Conservation (phyloP, 2,113 vertebrate species). For the Aegithalos caudatus region DNA sequence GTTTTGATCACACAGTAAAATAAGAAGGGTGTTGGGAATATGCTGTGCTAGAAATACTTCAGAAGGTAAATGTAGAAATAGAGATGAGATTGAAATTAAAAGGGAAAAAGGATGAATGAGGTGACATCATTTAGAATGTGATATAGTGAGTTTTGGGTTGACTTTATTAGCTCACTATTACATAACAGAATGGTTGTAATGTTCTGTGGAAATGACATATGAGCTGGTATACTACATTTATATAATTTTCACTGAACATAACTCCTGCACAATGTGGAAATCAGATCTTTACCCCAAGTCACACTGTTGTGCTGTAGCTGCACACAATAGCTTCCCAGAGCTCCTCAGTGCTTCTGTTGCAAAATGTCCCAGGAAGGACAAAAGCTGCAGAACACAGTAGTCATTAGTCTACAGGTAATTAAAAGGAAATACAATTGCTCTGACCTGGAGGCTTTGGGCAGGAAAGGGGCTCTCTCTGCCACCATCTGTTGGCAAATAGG, state of each 20-base stretch:
- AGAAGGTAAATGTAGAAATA: slow-evolving; percentile 44
- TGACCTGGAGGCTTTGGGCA: neutral
- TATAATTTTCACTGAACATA: slow-evolving; percentile 67
- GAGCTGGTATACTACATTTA: slow-evolving; percentile 51
- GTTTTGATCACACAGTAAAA: slow-evolving; percentile 52
- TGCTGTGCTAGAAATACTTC: slow-evolving; percentile 15
- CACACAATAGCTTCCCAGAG: neutral
- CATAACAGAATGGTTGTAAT: slow-evolving; percentile 60
- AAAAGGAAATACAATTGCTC: neutral
- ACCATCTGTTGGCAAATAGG: slow-evolving; percentile 17
- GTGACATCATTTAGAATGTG: slow-evolving; percentile 43
- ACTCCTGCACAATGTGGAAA: slow-evolving; percentile 55
- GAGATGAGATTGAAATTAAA: slow-evolving; percentile 64
- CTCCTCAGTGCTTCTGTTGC: neutral
- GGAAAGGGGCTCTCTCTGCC: slow-evolving; percentile 12
- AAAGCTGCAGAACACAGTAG: neutral
- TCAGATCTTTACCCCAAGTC: neutral
- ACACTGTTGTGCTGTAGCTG: neutral
- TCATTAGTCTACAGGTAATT: neutral
- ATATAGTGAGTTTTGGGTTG: slow-evolving; percentile 58
- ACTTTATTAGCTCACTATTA: slow-evolving; percentile 69
- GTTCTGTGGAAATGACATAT: slow-evolving; percentile 61
- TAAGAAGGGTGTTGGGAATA: slow-evolving; percentile 53
- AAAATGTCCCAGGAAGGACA: neutral
- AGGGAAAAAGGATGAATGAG: slow-evolving; percentile 47